phyloP scores from a whole-genome alignment of 2,888 invertebrate species.

The Xestia sexstrigata region DNA sequence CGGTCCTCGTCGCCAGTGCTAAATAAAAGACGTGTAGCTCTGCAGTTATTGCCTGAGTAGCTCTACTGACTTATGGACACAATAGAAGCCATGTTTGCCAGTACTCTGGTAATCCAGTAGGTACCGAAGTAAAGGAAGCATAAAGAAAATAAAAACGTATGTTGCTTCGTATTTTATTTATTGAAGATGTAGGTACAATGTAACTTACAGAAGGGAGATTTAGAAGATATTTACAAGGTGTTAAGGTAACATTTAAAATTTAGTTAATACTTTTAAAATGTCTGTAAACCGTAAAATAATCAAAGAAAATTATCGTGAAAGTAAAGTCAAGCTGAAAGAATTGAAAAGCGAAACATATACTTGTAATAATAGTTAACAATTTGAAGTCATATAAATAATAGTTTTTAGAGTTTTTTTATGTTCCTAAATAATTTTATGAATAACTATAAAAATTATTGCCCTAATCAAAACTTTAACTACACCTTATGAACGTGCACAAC shows the following conservation, averaged over 20 bases:
- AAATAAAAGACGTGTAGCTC: conserved; percentile 30
- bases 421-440: conserved; percentile 66
- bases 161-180: conserved; percentile 81
- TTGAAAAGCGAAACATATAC: conserved; percentile 43
- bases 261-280: conserved; percentile 81
- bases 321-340: conserved; percentile 47
- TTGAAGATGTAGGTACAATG: conserved; percentile 88
- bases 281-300: conserved; percentile 59
- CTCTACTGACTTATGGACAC: conserved; percentile 22
- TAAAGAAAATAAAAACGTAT: conserved; percentile 42
- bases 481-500: conserved; percentile 88
- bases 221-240: conserved; percentile 88
- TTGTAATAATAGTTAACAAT: conserved; percentile 56
- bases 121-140: conserved; percentile 20
- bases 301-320: conserved; percentile 42
- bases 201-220: conserved; percentile 88
- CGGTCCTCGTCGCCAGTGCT: background rate
- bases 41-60: conserved; percentile 22
- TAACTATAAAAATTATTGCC: conserved; percentile 86
- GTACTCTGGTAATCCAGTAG: conserved; percentile 20
- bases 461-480: conserved; percentile 84
- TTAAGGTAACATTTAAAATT: conserved; percentile 83
- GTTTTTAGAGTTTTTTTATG: conserved; percentile 39
- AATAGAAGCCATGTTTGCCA: conserved; percentile 13
- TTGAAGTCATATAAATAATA: conserved; percentile 59